A percentile compares a stretch with the other conserved stretches of the same genome.
Conservation (phyloP, 1,140 invertebrate species). For the Diuraphis noxia region DNA sequence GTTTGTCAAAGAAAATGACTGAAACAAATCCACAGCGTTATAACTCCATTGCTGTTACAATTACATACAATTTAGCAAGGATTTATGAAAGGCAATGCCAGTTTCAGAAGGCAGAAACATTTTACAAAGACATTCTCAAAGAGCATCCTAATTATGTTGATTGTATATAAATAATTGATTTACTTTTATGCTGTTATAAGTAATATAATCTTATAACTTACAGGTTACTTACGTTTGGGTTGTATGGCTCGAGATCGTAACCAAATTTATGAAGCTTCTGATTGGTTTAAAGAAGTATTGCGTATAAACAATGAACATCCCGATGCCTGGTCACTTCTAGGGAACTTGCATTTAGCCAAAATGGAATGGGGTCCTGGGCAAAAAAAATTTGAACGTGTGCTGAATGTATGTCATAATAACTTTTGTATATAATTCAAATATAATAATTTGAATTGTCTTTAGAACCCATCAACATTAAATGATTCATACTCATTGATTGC, state of each 20-base stretch:
- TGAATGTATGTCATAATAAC: slow-evolving; percentile 66
- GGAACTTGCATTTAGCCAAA: slow-evolving; percentile 72
- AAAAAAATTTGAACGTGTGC: slow-evolving; percentile 98
- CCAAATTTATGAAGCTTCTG: slow-evolving; percentile 72
- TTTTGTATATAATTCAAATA: neutral
- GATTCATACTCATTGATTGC: slow-evolving; percentile 97
- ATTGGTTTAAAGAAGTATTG: neutral
- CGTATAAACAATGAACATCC: neutral
- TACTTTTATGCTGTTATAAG: neutral
- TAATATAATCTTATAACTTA: slow-evolving; percentile 36
- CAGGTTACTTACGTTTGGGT: slow-evolving; percentile 77
- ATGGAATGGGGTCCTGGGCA: slow-evolving; percentile 97
- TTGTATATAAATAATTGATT: slow-evolving; percentile 71
- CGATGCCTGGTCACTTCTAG: slow-evolving; percentile 89
- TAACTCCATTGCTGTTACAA: slow-evolving; percentile 94
- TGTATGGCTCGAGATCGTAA: slow-evolving; percentile 98
- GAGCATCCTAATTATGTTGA: slow-evolving; percentile 99
- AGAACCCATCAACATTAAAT: slow-evolving; percentile 77
- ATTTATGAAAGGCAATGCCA: slow-evolving; percentile 90
- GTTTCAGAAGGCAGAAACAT: slow-evolving; percentile 93
- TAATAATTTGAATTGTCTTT: slow-evolving; percentile 26
- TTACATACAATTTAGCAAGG: slow-evolving; percentile 93
- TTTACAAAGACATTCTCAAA: slow-evolving; percentile 95
- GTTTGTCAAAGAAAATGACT: slow-evolving; percentile 74
- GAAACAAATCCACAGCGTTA: slow-evolving; percentile 92